These are phyloP conservation scores for Synanthedon vespiformis DNA, from an alignment of 2,888 invertebrate genomes.

Conservation along the genomic window DNA sequence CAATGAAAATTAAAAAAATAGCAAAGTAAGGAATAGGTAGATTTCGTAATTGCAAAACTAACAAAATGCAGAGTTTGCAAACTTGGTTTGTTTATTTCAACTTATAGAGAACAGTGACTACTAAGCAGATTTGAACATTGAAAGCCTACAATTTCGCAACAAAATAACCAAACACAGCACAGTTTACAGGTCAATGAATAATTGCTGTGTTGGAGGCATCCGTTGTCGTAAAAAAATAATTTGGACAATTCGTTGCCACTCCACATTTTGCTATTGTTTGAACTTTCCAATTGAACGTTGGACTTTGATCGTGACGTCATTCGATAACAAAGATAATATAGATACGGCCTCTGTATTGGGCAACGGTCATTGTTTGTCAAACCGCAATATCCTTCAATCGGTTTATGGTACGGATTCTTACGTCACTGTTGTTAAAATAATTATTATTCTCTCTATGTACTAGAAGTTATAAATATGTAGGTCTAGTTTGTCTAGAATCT, in stretches of 20 bases:
- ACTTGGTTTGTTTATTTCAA: background rate
- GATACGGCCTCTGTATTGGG: background rate
- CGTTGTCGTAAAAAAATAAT: background rate
- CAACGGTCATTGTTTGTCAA: conserved; percentile 26
- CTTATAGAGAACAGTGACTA: background rate
- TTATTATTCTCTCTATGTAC: too few species aligned
- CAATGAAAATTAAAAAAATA: too few species aligned
- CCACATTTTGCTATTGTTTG: conserved; percentile 11
- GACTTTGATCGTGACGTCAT: conserved; percentile 47
- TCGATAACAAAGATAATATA: background rate
- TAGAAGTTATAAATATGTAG: too few species aligned
- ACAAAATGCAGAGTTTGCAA: background rate
- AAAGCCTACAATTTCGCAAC: background rate
- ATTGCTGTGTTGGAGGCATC: background rate
- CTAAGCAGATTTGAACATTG: background rate
- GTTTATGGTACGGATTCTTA: background rate
- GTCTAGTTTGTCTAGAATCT: too few species aligned
- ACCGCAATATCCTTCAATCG: conserved; percentile 21
- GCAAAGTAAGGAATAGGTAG: too few species aligned
- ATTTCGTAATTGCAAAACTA: background rate
- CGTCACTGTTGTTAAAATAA: too few species aligned
- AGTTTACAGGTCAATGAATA: background rate
- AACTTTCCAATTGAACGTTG: conserved; percentile 42
- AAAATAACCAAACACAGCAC: background rate
- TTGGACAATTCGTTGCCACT: background rate